Evolutionary conservation across 2,113 vertebrate genomes (phyloP), one percentile per base, ranked within the genome.

Genomic region (Percopsis transmontana): DNA sequence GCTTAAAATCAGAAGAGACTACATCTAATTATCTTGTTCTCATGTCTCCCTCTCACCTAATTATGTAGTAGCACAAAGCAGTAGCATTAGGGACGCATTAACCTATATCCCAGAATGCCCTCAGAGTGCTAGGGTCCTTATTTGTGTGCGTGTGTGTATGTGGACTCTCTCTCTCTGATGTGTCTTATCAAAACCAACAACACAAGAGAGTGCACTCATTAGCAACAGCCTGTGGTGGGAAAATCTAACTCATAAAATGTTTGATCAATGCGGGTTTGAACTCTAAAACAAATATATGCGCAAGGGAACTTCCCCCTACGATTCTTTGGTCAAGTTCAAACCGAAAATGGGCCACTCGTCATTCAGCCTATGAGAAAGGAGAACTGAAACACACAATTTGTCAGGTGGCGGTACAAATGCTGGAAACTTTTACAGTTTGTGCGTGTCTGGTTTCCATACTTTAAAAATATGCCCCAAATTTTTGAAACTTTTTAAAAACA

Each of bases 81-180:
- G 62, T 12, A 14, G 76, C 67, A 82, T 77, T 70, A 73, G 76
- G 24, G 20, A 69, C 77, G 83, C 80, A 82, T 77, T 81, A 79
- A 77, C 70, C 79, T 68, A 82, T 87, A 87, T 82, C 77, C 74
- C 44, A 50, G 58, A 42, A 53, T 51, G 76, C 65, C 74, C 76
- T 71, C 60, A 14, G 23, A 42, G 18, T 33, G 68, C 66, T 19
- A n/a, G n/a, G n/a, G n/a, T n/a, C n/a, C n/a, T n/a, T n/a, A n/a
- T n/a, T n/a, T n/a, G n/a, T n/a, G n/a, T 73, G 48, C 44, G 60
- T 68, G 77, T 70, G 70, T 55, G 50, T 48, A 59, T 55, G 42
- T 66, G 38, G 48, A 71, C 68, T 80, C 59, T n/a, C n/a, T n/a
- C n/a, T n/a, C n/a, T n/a, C n/a, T n/a, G n/a, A n/a, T n/a, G n/a